Evolutionary conservation across 2,888 invertebrate species (phyloP).

Genomic region (Lissonota sp.): DNA sequence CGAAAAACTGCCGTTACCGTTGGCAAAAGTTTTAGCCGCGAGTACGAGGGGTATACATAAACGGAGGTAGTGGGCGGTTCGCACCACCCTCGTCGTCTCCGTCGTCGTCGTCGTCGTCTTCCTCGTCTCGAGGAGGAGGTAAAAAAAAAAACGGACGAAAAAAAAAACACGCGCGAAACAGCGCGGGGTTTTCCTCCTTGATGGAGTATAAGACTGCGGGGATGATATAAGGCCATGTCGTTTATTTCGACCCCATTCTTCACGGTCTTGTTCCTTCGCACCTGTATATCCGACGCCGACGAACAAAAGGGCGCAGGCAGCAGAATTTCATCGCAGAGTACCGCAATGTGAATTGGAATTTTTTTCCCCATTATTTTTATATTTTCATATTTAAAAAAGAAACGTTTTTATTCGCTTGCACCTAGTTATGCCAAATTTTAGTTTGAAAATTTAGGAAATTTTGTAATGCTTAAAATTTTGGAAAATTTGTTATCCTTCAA

Average conservation of each 20-base stretch:
- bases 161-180: slow-evolving; percentile 23
- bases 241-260: slow-evolving; percentile 39
- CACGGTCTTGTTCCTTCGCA: too few species aligned
- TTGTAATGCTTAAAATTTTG: too few species aligned
- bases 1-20: slow-evolving; percentile 72
- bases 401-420: too few species aligned
- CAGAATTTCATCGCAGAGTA: too few species aligned
- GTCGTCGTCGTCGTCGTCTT: slow-evolving; percentile 49
- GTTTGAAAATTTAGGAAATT: too few species aligned
- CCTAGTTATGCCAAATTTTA: too few species aligned
- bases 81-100: slow-evolving; percentile 29
- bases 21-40: slow-evolving; percentile 64
- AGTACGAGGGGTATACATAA: slow-evolving; percentile 45
- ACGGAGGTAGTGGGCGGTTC: slow-evolving; percentile 13
- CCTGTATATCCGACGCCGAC: too few species aligned
- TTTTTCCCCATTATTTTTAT: too few species aligned
- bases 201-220: neutral
- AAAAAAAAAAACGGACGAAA: slow-evolving; percentile 7
- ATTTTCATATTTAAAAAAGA: too few species aligned
- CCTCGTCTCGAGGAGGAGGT: slow-evolving; percentile 29
- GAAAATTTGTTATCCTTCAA: too few species aligned
- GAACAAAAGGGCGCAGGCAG: too few species aligned
- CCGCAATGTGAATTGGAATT: too few species aligned
- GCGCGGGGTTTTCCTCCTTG: slow-evolving; percentile 11
- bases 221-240: slow-evolving; percentile 17